These are phyloP conservation scores for Melitaea cinxia DNA, from an alignment of 1,140 invertebrate genomes.

Conservation along the genomic window DNA sequence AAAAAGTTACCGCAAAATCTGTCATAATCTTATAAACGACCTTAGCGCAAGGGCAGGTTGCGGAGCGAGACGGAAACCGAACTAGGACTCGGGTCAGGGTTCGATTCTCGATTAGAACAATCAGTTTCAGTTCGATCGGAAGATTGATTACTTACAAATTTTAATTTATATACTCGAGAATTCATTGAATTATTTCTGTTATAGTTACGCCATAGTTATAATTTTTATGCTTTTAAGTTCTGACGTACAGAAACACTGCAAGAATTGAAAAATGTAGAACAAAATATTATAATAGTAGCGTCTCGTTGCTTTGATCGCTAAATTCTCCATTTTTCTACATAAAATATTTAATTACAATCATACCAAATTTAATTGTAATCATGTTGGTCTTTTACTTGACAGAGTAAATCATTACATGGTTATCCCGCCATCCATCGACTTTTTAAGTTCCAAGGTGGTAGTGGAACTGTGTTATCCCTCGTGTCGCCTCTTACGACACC, in stretches of 20 bases:
- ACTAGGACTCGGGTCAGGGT: conserved; percentile 19
- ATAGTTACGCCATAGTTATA: not conserved
- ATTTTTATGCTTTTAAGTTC: not conserved
- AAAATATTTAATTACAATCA: too few relatives aligned
- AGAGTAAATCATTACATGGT: too few relatives aligned
- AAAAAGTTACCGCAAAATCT: conserved; percentile 28
- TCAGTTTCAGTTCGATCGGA: not conserved
- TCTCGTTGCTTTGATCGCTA: too few relatives aligned
- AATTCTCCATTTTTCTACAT: too few relatives aligned
- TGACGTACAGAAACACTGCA: not conserved
- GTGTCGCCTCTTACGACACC: too few relatives aligned
- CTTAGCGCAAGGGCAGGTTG: conserved; percentile 11
- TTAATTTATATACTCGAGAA: not conserved
- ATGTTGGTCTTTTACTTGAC: too few relatives aligned
- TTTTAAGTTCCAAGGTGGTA: too few relatives aligned
- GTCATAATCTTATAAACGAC: conserved; percentile 28
- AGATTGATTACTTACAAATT: not conserved
- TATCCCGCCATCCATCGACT: too few relatives aligned
- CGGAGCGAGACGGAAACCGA: conserved; percentile 6
- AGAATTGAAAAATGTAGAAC: too few relatives aligned
- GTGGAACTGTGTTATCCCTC: too few relatives aligned
- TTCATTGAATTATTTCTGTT: not conserved
- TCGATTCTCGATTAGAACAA: not conserved
- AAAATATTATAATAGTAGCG: too few relatives aligned
- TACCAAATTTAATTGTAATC: too few relatives aligned